phyloP scores from a whole-genome alignment of 2,113 vertebrate genomes.

The Hiodon alosoides region DNA sequence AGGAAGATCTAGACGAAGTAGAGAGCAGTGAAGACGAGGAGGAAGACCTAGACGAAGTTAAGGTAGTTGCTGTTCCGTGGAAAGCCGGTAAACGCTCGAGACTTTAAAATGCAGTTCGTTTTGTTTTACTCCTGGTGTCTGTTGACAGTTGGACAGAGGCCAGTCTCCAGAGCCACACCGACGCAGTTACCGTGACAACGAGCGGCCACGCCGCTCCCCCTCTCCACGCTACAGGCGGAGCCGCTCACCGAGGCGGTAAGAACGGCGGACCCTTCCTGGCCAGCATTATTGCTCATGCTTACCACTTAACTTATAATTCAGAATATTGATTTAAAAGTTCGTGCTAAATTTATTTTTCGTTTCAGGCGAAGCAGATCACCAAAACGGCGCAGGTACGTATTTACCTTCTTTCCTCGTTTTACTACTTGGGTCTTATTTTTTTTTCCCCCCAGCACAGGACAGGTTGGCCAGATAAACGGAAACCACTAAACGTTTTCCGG shows the following conservation, averaged over 20 bases:
- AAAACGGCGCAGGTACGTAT: constrained; percentile 82
- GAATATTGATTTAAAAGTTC: not conserved
- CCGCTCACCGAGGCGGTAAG: constrained; percentile 82
- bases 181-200: constrained; percentile 86
- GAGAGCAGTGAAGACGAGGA: constrained; percentile 96
- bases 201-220: constrained; percentile 85
- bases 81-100: too few relatives aligned
- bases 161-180: constrained; percentile 87
- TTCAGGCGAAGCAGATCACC: constrained; percentile 90
- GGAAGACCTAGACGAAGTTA: constrained; percentile 87
- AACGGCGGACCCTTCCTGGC: not conserved
- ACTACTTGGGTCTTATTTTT: not conserved
- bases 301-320: too few relatives aligned
- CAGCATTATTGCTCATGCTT: not conserved
- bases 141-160: constrained; percentile 70
- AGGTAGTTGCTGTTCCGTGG: not conserved
- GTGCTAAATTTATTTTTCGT: constrained; percentile 2
- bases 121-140: not conserved
- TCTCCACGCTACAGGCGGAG: constrained; percentile 88
- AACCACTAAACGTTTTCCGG: too few relatives aligned
- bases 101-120: not conserved
- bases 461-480: too few relatives aligned
- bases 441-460: too few relatives aligned
- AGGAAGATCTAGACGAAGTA: constrained; percentile 96
- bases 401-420: not conserved